Evolutionary conservation across 2,113 vertebrate genomes (phyloP).

Genomic region (Pogona vitticeps): DNA sequence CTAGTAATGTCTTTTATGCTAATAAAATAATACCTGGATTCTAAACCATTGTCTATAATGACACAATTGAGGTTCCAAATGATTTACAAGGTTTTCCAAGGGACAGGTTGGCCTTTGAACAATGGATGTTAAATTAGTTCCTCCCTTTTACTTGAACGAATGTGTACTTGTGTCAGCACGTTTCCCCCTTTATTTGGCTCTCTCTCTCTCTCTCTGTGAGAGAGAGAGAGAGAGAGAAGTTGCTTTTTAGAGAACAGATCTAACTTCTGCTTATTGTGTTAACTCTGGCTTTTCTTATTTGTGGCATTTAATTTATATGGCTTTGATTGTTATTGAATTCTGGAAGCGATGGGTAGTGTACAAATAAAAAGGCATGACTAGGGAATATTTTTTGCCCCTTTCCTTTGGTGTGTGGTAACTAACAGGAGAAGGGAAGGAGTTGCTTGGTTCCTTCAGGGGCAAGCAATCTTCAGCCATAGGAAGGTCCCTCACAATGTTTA

Average conservation of each 20-base stretch:
- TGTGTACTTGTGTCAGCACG: not conserved
- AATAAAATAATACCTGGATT: constrained; percentile 11
- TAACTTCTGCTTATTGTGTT: not conserved
- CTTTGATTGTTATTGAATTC: not conserved
- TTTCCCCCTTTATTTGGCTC: not conserved
- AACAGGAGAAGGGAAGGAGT: too few relatives aligned
- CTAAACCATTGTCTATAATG: not conserved
- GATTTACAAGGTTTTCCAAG: constrained; percentile 12
- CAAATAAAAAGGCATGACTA: too few relatives aligned
- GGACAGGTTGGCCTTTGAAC: not conserved
- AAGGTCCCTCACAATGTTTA: too few relatives aligned
- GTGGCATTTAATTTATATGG: not conserved
- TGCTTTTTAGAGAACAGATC: not conserved
- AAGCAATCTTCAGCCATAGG: too few relatives aligned
- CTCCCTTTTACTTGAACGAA: not conserved
- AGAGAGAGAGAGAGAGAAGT: not conserved
- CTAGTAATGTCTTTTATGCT: accelerated
- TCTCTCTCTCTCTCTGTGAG: too few relatives aligned
- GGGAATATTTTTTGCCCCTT: too few relatives aligned
- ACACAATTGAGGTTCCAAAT: not conserved
- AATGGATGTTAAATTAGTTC: not conserved
- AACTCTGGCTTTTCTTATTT: not conserved
- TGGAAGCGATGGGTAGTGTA: too few relatives aligned
- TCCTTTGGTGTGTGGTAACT: too few relatives aligned
- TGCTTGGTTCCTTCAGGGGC: too few relatives aligned